These are phyloP conservation scores for Epirrita christyi DNA, from an alignment of 2,888 invertebrate species.

Conservation along the genomic window DNA sequence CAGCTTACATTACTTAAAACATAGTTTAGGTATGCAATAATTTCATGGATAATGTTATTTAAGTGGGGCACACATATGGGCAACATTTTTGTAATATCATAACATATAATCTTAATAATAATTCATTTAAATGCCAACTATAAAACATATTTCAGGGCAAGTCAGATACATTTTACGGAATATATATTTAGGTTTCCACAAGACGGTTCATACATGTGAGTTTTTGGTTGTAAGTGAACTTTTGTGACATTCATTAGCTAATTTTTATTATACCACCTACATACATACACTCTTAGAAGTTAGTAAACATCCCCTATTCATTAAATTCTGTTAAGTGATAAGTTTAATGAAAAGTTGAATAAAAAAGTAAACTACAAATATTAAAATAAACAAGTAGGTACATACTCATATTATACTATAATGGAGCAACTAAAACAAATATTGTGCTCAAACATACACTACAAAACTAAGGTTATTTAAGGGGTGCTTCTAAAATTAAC, in stretches of 20 bases:
- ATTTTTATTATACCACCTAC: neutral
- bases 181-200: neutral
- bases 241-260: no score
- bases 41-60: no score
- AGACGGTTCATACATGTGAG: neutral
- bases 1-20: no score
- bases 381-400: neutral
- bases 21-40: no score
- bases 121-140: slow-evolving; percentile 3
- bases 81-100: no score
- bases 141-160: slow-evolving; percentile 7
- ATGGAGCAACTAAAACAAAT: slow-evolving; percentile 30
- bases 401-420: neutral
- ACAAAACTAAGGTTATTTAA: neutral
- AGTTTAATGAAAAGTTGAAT: neutral
- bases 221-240: neutral
- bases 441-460: slow-evolving; percentile 27
- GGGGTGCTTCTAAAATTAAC: slow-evolving; percentile 21
- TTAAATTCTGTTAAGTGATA: slow-evolving; percentile 3
- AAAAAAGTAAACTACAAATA: neutral
- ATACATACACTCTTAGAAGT: neutral
- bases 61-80: no score
- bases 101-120: neutral
- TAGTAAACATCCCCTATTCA: neutral
- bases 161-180: neutral